These are phyloP conservation scores for Pungitius pungitius DNA, from an alignment of 2,113 vertebrate genomes.

Conservation along the genomic window DNA sequence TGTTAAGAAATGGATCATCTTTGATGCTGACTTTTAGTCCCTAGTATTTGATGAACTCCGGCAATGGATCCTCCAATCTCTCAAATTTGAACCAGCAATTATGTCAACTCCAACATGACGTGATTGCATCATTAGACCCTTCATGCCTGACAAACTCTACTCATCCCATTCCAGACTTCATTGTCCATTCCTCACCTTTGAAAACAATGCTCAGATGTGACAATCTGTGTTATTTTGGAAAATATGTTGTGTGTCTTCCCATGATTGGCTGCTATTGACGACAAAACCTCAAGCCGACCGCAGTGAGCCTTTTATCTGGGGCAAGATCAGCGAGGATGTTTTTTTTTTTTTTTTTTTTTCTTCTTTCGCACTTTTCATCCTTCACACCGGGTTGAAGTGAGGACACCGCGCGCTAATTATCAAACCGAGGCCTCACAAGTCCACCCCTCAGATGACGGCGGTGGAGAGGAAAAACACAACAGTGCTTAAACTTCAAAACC, in stretches of 20 bases:
- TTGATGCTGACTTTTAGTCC: background rate
- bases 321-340: conserved; percentile 16
- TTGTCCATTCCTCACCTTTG: background rate
- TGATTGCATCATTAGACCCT: background rate
- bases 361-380: conserved; percentile 3
- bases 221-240: background rate
- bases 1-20: background rate
- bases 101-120: background rate
- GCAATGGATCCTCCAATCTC: background rate
- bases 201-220: background rate
- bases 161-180: background rate
- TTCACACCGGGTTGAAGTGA: conserved; percentile 11
- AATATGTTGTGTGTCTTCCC: background rate
- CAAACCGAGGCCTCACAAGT: background rate
- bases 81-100: background rate
- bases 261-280: conserved; percentile 22
- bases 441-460: conserved; percentile 10
- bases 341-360: conserved; percentile 2
- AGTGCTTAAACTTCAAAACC: conserved; percentile 14
- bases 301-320: conserved; percentile 9
- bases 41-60: background rate
- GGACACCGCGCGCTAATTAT: conserved; percentile 31
- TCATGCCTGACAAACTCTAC: background rate
- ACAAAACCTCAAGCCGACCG: conserved; percentile 30
- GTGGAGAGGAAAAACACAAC: background rate